Evolutionary conservation across 2,797 vertebrate genomes (phyloP).

Genomic region (Zalophus californianus): DNA sequence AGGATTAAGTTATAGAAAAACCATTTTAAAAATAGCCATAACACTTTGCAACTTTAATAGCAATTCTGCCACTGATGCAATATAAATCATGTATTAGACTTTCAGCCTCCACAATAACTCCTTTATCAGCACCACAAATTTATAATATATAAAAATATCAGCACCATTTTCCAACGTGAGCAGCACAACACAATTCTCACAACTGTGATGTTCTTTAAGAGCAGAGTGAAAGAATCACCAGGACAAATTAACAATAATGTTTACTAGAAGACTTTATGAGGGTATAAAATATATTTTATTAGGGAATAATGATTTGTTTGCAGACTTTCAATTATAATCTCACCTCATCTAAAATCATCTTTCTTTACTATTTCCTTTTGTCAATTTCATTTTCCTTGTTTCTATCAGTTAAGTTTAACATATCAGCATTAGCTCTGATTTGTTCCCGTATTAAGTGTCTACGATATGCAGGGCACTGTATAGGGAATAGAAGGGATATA

Average conservation of each 20-base stretch:
- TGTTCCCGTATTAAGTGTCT: neutral
- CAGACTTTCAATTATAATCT: neutral
- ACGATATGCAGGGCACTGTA: neutral
- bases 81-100: neutral
- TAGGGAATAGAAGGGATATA: neutral
- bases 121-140: neutral
- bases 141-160: constrained; percentile 30
- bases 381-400: constrained; percentile 24
- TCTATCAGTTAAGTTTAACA: neutral
- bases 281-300: neutral
- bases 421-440: neutral
- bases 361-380: neutral
- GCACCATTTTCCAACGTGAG: neutral
- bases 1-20: neutral
- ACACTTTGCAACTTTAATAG: neutral
- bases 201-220: neutral
- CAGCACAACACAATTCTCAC: neutral
- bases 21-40: neutral
- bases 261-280: neutral
- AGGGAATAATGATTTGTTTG: neutral
- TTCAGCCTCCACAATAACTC: neutral
- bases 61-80: neutral
- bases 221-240: neutral
- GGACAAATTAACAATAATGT: neutral
- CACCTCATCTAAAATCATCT: constrained; percentile 18